Percentiles rank a stretch among this genome's conserved stretches.
Conservation (phyloP, 2,888 invertebrate species). For the Campopleginae sp. region DNA sequence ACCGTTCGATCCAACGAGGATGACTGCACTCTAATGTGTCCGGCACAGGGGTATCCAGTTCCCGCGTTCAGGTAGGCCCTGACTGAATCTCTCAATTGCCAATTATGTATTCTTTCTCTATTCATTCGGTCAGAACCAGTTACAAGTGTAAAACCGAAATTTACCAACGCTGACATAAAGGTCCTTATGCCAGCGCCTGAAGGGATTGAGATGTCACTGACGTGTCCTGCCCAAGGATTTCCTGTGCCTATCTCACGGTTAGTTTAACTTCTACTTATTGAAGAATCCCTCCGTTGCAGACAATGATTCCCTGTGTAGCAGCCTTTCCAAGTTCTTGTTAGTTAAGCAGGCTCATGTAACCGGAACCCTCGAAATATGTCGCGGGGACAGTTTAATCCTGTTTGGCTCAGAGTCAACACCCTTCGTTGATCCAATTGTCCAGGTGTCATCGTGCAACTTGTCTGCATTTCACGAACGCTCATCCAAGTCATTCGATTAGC, state of each 20-base stretch:
- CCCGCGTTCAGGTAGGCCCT: constrained; percentile 83
- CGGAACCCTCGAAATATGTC: not conserved
- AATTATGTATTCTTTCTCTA: constrained; percentile 16
- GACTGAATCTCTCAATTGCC: constrained; percentile 12
- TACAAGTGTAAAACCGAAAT: constrained; percentile 89
- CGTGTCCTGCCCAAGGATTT: constrained; percentile 86
- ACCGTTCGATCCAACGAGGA: constrained; percentile 80
- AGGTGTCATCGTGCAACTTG: not conserved
- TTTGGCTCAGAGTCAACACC: not conserved
- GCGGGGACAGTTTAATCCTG: not conserved
- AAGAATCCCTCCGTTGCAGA: not conserved
- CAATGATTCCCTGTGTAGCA: not conserved
- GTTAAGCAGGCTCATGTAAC: not conserved
- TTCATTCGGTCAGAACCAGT: constrained; percentile 87
- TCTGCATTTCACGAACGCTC: not conserved
- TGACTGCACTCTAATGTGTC: constrained; percentile 85
- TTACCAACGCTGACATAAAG: constrained; percentile 77
- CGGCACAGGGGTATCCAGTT: constrained; percentile 86
- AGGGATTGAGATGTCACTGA: constrained; percentile 82
- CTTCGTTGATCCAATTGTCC: not conserved
- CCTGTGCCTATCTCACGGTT: constrained; percentile 84
- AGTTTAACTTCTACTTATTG: constrained; percentile 65
- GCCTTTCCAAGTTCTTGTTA: not conserved
- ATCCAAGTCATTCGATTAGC: not conserved
- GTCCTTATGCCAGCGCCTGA: constrained; percentile 80